phyloP scores from a whole-genome alignment of 2,797 vertebrate species.

The Darevskia mixta region DNA sequence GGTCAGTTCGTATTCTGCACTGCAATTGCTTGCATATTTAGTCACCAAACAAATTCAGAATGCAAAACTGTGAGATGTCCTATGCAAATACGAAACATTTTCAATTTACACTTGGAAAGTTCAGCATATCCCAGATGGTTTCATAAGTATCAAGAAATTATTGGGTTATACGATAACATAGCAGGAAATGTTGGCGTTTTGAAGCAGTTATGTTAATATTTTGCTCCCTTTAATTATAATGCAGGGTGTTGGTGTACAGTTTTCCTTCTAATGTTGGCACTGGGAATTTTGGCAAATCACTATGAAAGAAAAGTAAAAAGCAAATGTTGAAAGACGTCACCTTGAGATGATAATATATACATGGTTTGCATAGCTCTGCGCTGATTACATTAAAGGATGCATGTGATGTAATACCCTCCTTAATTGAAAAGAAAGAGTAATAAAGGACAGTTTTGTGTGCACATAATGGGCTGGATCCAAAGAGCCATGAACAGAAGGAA shows the following conservation, averaged over 20 bases:
- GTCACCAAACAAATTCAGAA: conserved; percentile 43
- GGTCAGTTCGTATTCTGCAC: conserved; percentile 10
- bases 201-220: conserved; percentile 15
- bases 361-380: neutral
- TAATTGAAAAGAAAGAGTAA: neutral
- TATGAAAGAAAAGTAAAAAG: conserved; percentile 22
- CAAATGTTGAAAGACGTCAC: conserved; percentile 9
- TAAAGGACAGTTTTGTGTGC: neutral
- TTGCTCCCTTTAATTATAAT: neutral
- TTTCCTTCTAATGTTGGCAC: conserved; percentile 32
- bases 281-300: neutral
- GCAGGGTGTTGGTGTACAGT: conserved; percentile 1
- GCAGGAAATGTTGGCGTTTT: conserved; percentile 51
- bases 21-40: conserved; percentile 39
- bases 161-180: conserved; percentile 48
- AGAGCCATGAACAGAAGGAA: neutral
- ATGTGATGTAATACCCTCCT: neutral
- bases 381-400: neutral
- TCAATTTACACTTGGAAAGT: conserved; percentile 66
- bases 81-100: conserved; percentile 67
- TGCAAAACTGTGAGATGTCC: conserved; percentile 53
- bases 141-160: conserved; percentile 57
- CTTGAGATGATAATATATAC: neutral
- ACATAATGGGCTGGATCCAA: neutral
- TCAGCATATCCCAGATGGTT: conserved; percentile 59